Evolutionary conservation across 1,140 invertebrate genomes (phyloP).

Genomic region (Zelostemma sp.): DNA sequence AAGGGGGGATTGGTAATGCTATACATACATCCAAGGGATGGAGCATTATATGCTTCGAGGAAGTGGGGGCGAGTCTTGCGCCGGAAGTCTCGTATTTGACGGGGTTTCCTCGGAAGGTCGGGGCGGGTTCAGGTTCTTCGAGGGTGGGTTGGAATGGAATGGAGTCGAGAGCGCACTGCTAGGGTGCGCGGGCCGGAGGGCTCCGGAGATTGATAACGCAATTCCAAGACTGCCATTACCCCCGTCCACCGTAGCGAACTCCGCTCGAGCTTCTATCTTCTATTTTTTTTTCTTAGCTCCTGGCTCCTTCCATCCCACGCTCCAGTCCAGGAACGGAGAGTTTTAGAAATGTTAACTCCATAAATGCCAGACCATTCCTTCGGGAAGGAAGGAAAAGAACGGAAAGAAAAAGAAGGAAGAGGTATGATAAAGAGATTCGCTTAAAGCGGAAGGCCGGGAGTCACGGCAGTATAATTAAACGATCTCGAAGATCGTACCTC

Average conservation of each 20-base stretch:
- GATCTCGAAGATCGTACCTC: constrained; percentile 29
- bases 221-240: constrained; percentile 72
- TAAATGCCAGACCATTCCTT: constrained; percentile 65
- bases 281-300: constrained; percentile 55
- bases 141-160: constrained; percentile 62
- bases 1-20: constrained; percentile 31
- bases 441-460: constrained; percentile 45
- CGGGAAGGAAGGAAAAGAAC: constrained; percentile 34
- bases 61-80: constrained; percentile 60
- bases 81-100: constrained; percentile 63
- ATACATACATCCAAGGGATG: constrained; percentile 58
- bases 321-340: constrained; percentile 60
- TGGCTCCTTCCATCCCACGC: constrained; percentile 41
- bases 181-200: constrained; percentile 54
- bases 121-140: constrained; percentile 42
- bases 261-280: constrained; percentile 67
- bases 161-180: constrained; percentile 50
- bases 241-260: constrained; percentile 59
- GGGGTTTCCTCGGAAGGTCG: constrained; percentile 52
- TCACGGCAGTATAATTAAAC: constrained; percentile 45
- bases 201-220: constrained; percentile 71
- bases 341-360: constrained; percentile 71
- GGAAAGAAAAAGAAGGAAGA: constrained; percentile 40
- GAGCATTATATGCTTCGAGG: constrained; percentile 48
- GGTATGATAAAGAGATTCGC: constrained; percentile 49